phyloP scores from a whole-genome alignment of 2,797 vertebrate species.

The Microctenopoma lineatum region DNA sequence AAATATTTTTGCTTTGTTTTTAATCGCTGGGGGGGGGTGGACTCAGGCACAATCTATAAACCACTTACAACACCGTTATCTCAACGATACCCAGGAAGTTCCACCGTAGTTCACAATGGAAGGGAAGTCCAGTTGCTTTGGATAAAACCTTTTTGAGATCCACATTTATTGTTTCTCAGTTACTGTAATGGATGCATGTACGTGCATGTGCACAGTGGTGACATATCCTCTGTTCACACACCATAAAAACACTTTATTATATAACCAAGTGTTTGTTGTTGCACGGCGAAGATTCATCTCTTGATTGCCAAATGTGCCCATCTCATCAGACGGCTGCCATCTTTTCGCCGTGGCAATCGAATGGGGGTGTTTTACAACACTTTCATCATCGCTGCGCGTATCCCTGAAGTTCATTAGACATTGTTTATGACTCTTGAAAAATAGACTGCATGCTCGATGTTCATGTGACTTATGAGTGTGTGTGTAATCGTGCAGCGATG shows the following conservation, averaged over 20 bases:
- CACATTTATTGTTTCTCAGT: constrained; percentile 35
- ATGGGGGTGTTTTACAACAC: constrained; percentile 13
- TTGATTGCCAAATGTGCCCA: background rate
- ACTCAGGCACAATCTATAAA: no score
- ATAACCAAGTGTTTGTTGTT: constrained; percentile 9
- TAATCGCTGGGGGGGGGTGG: no score
- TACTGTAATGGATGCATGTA: constrained; percentile 35
- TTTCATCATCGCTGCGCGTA: constrained; percentile 22
- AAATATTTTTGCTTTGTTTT: no score
- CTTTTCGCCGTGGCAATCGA: background rate
- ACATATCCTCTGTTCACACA: constrained; percentile 24
- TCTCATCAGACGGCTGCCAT: constrained; percentile 13
- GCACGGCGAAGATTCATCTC: constrained; percentile 24
- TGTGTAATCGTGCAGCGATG: constrained; percentile 26
- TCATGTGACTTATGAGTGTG: constrained; percentile 35
- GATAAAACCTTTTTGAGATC: no score
- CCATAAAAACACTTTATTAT: constrained; percentile 25
- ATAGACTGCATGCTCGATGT: background rate
- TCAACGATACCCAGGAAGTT: no score
- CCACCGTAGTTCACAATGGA: no score
- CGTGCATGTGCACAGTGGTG: constrained; percentile 21
- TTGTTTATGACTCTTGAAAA: constrained; percentile 34
- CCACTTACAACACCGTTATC: no score
- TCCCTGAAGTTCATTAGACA: constrained; percentile 41
- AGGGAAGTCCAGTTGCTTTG: no score